phyloP scores from a whole-genome alignment of 2,888 invertebrate genomes.

The Lasius fuliginosus region DNA sequence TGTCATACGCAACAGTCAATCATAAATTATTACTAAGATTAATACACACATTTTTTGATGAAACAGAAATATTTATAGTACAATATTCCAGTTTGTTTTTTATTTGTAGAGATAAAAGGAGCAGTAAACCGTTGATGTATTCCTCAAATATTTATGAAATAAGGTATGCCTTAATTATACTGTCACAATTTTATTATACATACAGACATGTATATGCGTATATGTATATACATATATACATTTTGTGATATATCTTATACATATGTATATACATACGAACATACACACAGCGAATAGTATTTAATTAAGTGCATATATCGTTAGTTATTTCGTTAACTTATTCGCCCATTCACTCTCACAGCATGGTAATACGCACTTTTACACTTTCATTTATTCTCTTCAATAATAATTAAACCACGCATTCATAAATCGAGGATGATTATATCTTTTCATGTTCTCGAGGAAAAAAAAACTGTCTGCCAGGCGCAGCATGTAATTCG shows the following conservation, averaged over 20 bases:
- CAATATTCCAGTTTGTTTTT: constrained; percentile 76
- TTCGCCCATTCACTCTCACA: constrained; percentile 74
- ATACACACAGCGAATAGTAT: constrained; percentile 80
- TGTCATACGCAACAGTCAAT: constrained; percentile 40
- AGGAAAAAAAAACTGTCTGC: constrained; percentile 23
- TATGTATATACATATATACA: constrained; percentile 79
- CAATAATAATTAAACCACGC: constrained; percentile 72
- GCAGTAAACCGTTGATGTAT: constrained; percentile 80
- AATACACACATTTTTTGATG: constrained; percentile 49
- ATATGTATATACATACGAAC: constrained; percentile 69
- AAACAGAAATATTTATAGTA: constrained; percentile 73
- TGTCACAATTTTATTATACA: constrained; percentile 82
- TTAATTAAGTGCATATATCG: constrained; percentile 82
- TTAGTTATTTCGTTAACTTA: constrained; percentile 81
- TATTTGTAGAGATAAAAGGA: constrained; percentile 83
- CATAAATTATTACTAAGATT: constrained; percentile 56
- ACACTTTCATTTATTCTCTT: constrained; percentile 69
- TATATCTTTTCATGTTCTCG: constrained; percentile 49
- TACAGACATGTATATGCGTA: constrained; percentile 76
- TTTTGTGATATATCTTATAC: constrained; percentile 59
- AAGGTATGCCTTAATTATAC: constrained; percentile 82
- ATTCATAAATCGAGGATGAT: constrained; percentile 68
- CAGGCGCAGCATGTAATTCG: constrained; percentile 22
- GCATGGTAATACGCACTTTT: constrained; percentile 71
- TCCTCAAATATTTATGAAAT: constrained; percentile 82